Base-by-base conservation (phyloP, 2,888 invertebrate species). In the Mycalesis mineus region DNA sequence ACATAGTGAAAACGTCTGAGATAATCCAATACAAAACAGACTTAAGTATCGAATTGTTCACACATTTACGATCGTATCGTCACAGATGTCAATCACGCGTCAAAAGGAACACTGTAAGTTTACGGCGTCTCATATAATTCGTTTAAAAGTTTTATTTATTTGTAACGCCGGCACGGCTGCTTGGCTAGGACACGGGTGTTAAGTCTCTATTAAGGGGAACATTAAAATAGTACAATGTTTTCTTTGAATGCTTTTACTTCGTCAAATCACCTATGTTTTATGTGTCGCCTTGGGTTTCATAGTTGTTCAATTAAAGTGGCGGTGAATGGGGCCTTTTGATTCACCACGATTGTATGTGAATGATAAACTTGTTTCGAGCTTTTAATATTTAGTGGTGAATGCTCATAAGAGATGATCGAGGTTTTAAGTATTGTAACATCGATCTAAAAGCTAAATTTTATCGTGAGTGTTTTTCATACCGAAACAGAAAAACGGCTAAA, bases 91-190 rank as follows among this genome's bases (percentile, higher is more conserved):
- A 68, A 69, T 68, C 67, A 60, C 14, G 54, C 57, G 45, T 63
- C 65, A 69, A 70, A 47, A 67, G 63, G 66, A 60, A 65, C 67
- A 64, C 58, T 67, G 66, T 67, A 65, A 62, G 55, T 63, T 72
- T 70, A 74, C 62, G 57, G 58, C 72, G 70, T 73, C 69, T 65
- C 74, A 75, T 69, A 68, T 64, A 70, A 73, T 75, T 72, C 65
- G 57, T 60, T 54, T 48, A 61, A 64, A 62, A 60, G 57, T 66
- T 69, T 72, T 66, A 69, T 69, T 63, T 55, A 63, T 64, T 68
- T 68, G 69, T 65, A 71, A 70, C 60, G 48, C 58, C 65, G 61
- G 55, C 37, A 50, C 61, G 63, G 58, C 60, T 59, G 59, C 60
- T 63, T 55, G 51, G 54, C 55, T 22, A 58, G 55, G 70, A 63